Evolutionary conservation across 2,113 vertebrate genomes (phyloP).

Genomic region (Hemiscyllium ocellatum): DNA sequence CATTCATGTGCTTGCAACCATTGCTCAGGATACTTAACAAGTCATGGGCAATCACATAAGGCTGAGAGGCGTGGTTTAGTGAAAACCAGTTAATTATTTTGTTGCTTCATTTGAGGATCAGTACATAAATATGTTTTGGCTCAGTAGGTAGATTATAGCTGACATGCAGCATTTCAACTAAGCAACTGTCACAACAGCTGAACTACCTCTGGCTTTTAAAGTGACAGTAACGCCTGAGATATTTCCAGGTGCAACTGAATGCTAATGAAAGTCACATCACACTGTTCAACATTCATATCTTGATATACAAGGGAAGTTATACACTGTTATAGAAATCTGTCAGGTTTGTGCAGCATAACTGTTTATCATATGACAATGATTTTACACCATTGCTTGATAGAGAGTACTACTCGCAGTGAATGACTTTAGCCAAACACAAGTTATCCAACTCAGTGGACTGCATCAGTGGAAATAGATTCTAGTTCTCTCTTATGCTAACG

Average conservation of each 20-base stretch:
- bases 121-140: background rate
- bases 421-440: background rate
- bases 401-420: background rate
- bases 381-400: background rate
- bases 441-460: background rate
- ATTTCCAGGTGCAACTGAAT: background rate
- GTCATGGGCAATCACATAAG: background rate
- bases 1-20: slow-evolving; percentile 6
- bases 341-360: background rate
- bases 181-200: slow-evolving; percentile 14
- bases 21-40: background rate
- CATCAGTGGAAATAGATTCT: background rate
- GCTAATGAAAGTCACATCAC: background rate
- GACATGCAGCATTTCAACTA: background rate
- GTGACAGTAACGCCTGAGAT: background rate
- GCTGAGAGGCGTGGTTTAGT: slow-evolving; percentile 8
- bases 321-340: background rate
- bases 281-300: background rate
- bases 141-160: background rate
- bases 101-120: slow-evolving; percentile 6
- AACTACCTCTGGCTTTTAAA: background rate
- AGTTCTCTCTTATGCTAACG: background rate
- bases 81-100: slow-evolving; percentile 15
- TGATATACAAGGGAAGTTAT: background rate
- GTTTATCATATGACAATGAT: background rate